Percentiles rank a stretch among this genome's conserved stretches.
These are phyloP conservation scores for Gadopsis bispinosus DNA, from an alignment of 2,797 vertebrate genomes.

Conservation along the genomic window DNA sequence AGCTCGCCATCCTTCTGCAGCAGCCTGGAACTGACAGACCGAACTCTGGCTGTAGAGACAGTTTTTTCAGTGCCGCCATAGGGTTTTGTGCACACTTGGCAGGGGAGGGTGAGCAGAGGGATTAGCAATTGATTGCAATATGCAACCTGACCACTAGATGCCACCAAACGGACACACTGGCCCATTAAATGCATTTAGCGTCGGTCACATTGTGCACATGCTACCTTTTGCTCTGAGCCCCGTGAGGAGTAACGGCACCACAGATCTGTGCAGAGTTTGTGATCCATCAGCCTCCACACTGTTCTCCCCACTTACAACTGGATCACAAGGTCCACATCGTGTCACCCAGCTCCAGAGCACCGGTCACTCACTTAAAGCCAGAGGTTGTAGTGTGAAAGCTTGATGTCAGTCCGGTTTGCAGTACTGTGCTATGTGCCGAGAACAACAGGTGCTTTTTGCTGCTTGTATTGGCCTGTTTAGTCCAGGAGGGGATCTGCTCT, in stretches of 20 bases:
- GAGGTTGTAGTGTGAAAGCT: background rate
- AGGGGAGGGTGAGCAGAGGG: no score
- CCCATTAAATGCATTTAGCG: background rate
- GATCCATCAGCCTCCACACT: background rate
- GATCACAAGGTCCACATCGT: background rate
- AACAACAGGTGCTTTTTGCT: no score
- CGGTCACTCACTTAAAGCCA: background rate
- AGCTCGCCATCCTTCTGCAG: no score
- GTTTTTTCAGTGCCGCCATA: no score
- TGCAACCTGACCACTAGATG: no score
- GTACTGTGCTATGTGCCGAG: background rate
- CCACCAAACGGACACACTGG: no score
- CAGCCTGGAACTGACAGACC: no score
- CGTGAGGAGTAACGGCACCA: constrained; percentile 5
- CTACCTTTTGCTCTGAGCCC: background rate
- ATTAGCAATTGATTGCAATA: no score
- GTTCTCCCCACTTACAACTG: background rate
- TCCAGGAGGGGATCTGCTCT: background rate
- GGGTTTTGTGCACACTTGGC: no score
- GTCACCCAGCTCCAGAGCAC: background rate
- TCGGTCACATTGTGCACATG: constrained; percentile 25
- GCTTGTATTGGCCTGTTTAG: background rate
- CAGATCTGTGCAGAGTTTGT: background rate
- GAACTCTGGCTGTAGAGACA: no score
- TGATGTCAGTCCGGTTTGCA: background rate